phyloP scores from a whole-genome alignment of 92 coral and sea anemone genomes.

The Porites cylindrica region DNA sequence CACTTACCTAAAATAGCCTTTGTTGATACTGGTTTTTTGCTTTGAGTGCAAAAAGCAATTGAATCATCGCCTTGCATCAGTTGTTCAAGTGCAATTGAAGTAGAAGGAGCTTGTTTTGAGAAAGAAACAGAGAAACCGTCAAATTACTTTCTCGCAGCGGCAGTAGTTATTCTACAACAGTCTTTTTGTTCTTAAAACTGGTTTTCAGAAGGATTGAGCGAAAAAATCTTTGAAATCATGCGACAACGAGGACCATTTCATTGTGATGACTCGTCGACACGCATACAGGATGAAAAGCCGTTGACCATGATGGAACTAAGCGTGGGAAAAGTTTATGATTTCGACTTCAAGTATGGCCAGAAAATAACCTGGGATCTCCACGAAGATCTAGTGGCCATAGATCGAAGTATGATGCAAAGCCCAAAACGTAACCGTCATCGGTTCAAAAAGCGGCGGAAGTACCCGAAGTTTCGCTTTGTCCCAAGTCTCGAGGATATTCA shows the following conservation, averaged over 20 bases:
- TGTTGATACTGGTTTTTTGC: not conserved
- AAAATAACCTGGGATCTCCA: slow-evolving; percentile 57
- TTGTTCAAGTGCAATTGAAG: slow-evolving; percentile 8
- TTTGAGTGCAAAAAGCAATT: slow-evolving; percentile 12
- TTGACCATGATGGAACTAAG: slow-evolving; percentile 72
- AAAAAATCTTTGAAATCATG: not conserved
- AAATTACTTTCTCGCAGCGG: not conserved
- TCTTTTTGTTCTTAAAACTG: no score
- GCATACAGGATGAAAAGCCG: slow-evolving; percentile 56
- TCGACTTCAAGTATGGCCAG: slow-evolving; percentile 84
- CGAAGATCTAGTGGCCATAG: slow-evolving; percentile 62
- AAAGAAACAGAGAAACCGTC: not conserved
- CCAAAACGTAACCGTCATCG: slow-evolving; percentile 70
- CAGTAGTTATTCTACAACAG: not conserved
- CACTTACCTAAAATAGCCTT: slow-evolving; percentile 13
- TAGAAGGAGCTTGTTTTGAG: slow-evolving; percentile 11
- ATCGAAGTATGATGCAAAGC: slow-evolving; percentile 69
- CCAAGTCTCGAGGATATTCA: slow-evolving; percentile 87
- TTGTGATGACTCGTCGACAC: not conserved
- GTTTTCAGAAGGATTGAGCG: not conserved
- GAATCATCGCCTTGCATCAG: slow-evolving; percentile 18
- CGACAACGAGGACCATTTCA: not conserved
- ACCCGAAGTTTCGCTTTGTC: slow-evolving; percentile 69
- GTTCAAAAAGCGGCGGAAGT: slow-evolving; percentile 66
- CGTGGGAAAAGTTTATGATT: slow-evolving; percentile 73